Base-by-base conservation (phyloP, 1,140 invertebrate species). In the Parasteatoda tepidariorum region DNA sequence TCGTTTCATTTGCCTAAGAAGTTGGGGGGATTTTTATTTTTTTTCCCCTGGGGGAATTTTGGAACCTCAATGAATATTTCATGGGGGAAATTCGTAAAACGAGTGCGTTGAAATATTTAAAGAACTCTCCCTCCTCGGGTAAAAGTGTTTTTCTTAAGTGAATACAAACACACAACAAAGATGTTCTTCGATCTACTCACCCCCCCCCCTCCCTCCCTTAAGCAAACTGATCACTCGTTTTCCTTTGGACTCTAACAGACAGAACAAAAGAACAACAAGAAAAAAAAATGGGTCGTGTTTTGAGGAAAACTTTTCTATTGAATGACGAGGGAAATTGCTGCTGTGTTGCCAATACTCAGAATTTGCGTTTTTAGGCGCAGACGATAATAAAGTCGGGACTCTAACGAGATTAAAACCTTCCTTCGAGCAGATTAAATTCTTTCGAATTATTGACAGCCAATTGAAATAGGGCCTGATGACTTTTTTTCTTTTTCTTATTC, bases 51-150 rank as follows among this genome's bases (percentile, higher is more conserved):
- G 2, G 41, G 73, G 73, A 57, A 38, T 75, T 75, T n/a, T n/a
- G 22, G 59, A 73, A 57, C 62, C 73, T 48, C 73, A 34, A 62
- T 75, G 57, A 75, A 75, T 75, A 75, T 75, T 75, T 75, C 73
- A 75, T 62, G 33, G 22, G 30, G n/a, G n/a, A n/a, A n/a, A 61
- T 24, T 61, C 57, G 4, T 48, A 38, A 62, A 61, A 41, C 33
- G 11, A 30, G 30, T 73, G 70, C 34, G 9, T 22, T 75, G 73
- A 75, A 75, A 75, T 75, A 75, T 75, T 75, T 62, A 75, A 41
- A 41, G 24, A 75, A 30, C 38, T n/a, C 61, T 9, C 22, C 33
- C 54, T 33, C 13, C 55, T 38, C 13, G 41, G 73, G 30, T 22
- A 61, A 48, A 59, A 62, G 70, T 73, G 54, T 73, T 73, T 73